A percentile compares a stretch with the other conserved stretches of the same genome.
Conservation (phyloP, 2,888 invertebrate species). For the Eubasilissa splendida region DNA sequence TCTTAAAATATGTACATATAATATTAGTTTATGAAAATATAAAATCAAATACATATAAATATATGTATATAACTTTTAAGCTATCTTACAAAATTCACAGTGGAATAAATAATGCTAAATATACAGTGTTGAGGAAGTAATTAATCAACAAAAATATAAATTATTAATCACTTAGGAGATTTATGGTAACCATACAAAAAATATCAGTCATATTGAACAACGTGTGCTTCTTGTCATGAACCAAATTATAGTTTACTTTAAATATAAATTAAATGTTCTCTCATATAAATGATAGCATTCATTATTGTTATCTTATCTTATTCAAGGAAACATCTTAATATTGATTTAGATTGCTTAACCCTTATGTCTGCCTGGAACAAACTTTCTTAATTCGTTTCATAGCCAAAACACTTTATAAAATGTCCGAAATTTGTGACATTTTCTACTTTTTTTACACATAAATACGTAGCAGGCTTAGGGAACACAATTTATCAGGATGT, state of each 20-base stretch:
- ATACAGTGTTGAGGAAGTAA: conserved; percentile 24
- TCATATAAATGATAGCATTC: too few species aligned
- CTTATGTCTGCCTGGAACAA: too few species aligned
- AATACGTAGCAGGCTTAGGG: too few species aligned
- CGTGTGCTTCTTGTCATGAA: background rate
- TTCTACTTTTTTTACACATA: too few species aligned
- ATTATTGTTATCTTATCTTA: too few species aligned
- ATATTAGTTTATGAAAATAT: conserved; percentile 28
- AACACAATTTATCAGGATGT: too few species aligned
- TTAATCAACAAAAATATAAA: conserved; percentile 8
- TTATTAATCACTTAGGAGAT: conserved; percentile 6
- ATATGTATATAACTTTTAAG: background rate
- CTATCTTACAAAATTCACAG: conserved; percentile 20
- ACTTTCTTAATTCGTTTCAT: too few species aligned
- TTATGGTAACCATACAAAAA: conserved; percentile 34
- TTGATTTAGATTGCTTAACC: too few species aligned
- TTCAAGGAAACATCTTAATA: too few species aligned
- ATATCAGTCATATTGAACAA: conserved; percentile 29
- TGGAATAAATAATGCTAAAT: conserved; percentile 24
- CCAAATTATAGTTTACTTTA: background rate
- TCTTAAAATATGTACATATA: conserved; percentile 5
- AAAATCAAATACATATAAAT: conserved; percentile 20
- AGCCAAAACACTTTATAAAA: too few species aligned
- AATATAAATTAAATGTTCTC: background rate
- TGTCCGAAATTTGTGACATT: too few species aligned